These are phyloP conservation scores for Falco peregrinus DNA, from an alignment of 2,797 vertebrate genomes.

Conservation along the genomic window DNA sequence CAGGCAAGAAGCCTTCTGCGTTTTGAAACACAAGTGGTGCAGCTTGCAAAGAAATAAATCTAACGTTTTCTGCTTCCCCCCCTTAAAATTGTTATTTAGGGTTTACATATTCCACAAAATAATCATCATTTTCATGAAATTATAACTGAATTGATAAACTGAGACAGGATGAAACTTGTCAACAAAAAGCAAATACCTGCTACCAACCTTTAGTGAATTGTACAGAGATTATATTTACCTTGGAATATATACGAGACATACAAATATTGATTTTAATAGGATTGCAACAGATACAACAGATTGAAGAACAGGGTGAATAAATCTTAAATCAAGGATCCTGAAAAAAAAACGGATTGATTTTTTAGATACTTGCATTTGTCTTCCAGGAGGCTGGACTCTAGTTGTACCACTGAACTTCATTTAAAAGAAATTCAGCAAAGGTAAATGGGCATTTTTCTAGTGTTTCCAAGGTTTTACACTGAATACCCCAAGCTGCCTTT, in stretches of 20 bases:
- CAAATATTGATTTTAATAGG: neutral
- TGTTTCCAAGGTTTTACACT: neutral
- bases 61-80: neutral
- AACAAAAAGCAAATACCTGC: neutral
- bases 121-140: neutral
- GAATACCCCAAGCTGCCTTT: neutral
- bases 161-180: neutral
- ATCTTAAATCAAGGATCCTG: neutral
- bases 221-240: neutral
- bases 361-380: neutral
- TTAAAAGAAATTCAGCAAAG: neutral
- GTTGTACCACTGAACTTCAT: neutral
- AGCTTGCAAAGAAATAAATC: neutral
- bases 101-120: neutral
- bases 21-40: neutral
- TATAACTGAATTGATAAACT: neutral
- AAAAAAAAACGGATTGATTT: rapidly evolving
- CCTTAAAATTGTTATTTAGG: rapidly evolving
- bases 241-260: neutral
- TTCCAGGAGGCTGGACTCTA: neutral
- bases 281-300: neutral
- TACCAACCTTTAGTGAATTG: neutral
- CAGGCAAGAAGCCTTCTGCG: neutral
- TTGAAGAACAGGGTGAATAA: neutral
- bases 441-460: neutral